These are phyloP conservation scores for Leptura quadrifasciata DNA, from an alignment of 2,888 invertebrate species.

Conservation along the genomic window DNA sequence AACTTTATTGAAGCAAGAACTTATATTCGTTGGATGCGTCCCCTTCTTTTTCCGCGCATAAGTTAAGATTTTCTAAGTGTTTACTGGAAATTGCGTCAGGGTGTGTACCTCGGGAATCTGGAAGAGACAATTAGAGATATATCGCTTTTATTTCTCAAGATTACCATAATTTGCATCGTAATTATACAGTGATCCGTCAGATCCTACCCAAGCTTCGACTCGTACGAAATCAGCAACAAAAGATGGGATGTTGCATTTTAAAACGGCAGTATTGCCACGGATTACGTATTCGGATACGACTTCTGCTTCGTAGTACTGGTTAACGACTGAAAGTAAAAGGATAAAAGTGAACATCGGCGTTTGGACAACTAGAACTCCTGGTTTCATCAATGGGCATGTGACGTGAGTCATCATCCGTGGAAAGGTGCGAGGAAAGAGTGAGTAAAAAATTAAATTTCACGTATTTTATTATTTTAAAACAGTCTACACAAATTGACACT, in stretches of 20 bases:
- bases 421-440: slow-evolving; percentile 41
- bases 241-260: slow-evolving; percentile 93
- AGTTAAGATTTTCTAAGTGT: no score
- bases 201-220: slow-evolving; percentile 87
- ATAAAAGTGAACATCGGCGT: slow-evolving; percentile 16
- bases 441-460: neutral
- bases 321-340: slow-evolving; percentile 82
- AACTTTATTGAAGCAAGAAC: neutral
- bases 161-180: slow-evolving; percentile 86
- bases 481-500: neutral
- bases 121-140: neutral
- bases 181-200: slow-evolving; percentile 82
- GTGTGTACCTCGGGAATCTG: neutral
- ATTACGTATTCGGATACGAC: slow-evolving; percentile 91
- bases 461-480: neutral
- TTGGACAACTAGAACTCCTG: slow-evolving; percentile 55
- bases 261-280: slow-evolving; percentile 89
- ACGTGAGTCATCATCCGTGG: slow-evolving; percentile 56
- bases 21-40: neutral
- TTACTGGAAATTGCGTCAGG: slow-evolving; percentile 8
- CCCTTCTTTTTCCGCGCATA: neutral
- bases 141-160: slow-evolving; percentile 24
- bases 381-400: neutral
- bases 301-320: slow-evolving; percentile 92
- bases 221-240: slow-evolving; percentile 94